Evolutionary conservation across 1,140 invertebrate species (phyloP).

Genomic region (Antheraea mylitta): DNA sequence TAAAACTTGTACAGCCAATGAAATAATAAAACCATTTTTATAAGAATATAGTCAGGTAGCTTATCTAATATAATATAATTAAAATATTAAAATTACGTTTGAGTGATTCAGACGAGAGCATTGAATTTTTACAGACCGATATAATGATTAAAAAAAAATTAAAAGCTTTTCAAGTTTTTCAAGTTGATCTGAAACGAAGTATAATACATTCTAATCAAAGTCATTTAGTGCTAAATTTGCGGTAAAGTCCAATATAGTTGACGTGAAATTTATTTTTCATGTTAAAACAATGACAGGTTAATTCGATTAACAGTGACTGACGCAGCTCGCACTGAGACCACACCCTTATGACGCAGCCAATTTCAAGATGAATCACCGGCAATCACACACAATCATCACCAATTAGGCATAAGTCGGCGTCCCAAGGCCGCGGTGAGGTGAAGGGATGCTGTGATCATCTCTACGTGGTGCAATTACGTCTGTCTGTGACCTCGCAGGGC

Average conservation of each 20-base stretch:
- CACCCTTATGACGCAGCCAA: neutral
- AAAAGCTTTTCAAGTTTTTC: no score
- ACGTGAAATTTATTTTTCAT: neutral
- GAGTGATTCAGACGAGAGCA: no score
- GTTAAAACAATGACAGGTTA: neutral
- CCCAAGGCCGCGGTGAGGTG: slow-evolving; percentile 31
- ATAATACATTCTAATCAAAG: no score
- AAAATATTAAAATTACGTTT: no score
- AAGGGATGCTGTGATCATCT: slow-evolving; percentile 25
- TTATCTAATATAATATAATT: no score
- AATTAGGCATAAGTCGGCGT: slow-evolving; percentile 36
- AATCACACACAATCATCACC: slow-evolving; percentile 38
- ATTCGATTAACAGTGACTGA: neutral
- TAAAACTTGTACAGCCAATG: no score
- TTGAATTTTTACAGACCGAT: no score
- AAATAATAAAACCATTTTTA: no score
- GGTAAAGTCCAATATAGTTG: neutral
- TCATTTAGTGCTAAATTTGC: no score
- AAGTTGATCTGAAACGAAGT: no score
- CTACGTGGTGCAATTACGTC: slow-evolving; percentile 34
- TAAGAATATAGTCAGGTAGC: no score
- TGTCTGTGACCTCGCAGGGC: slow-evolving; percentile 24
- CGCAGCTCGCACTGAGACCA: neutral
- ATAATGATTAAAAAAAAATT: no score
- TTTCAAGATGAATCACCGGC: slow-evolving; percentile 26